Percentiles rank a stretch among this genome's conserved stretches.
Evolutionary conservation across 2,113 vertebrate genomes (phyloP).

Genomic region (Cyanoliseus patagonus): DNA sequence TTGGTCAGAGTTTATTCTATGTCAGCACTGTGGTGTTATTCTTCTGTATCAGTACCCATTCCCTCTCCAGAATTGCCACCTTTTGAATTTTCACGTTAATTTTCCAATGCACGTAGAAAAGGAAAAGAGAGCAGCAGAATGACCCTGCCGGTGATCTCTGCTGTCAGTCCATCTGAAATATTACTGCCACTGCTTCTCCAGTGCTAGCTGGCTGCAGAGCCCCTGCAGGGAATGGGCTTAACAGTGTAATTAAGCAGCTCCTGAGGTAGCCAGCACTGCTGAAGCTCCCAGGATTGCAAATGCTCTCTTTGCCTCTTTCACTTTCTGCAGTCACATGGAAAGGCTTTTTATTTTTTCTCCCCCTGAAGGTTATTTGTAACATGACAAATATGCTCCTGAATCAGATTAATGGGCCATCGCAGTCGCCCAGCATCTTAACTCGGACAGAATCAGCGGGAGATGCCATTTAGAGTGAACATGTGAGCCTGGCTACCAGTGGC

Average conservation of each 20-base stretch:
- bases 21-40: neutral
- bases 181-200: neutral
- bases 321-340: neutral
- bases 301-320: neutral
- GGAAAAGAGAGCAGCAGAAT: neutral
- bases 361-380: neutral
- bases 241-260: neutral
- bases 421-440: neutral
- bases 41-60: neutral
- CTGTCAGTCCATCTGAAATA: neutral
- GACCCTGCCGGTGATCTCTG: neutral
- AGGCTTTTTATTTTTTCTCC: neutral
- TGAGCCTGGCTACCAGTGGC: neutral
- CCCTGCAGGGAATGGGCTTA: accelerated
- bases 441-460: neutral
- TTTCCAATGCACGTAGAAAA: neutral
- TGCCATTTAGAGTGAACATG: neutral
- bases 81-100: neutral
- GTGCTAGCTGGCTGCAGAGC: neutral
- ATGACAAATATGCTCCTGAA: neutral
- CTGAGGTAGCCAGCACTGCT: neutral
- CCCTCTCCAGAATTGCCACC: neutral
- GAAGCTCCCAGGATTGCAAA: neutral
- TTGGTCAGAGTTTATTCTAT: neutral
- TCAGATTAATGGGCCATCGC: neutral